Conservation (phyloP, 92 coral and sea anemone genomes). For the Umimayanthus kanabou region DNA sequence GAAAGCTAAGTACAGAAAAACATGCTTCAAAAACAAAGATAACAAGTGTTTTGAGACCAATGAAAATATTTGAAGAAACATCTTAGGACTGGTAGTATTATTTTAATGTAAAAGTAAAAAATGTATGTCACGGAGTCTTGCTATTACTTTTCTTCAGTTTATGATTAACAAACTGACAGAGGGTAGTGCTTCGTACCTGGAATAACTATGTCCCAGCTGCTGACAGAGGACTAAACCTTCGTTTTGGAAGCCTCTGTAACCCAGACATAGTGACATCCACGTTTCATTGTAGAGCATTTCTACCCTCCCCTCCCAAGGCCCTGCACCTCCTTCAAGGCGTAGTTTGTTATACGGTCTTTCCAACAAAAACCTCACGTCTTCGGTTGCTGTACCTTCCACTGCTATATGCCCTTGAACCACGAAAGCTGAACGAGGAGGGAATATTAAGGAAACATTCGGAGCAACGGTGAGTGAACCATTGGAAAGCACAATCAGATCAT, state of each 20-base stretch:
- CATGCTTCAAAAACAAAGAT: no score
- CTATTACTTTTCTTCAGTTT: neutral
- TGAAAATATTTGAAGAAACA: no score
- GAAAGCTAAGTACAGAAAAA: no score
- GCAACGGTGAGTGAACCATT: conserved; percentile 62
- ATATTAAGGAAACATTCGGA: conserved; percentile 53
- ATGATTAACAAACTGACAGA: neutral
- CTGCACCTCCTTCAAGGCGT: conserved; percentile 56
- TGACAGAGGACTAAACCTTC: conserved; percentile 58
- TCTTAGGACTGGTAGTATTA: no score
- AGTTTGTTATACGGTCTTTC: conserved; percentile 10
- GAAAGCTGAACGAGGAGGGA: conserved; percentile 60
- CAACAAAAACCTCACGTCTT: conserved; percentile 43
- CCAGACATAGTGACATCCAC: conserved; percentile 57
- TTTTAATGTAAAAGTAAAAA: no score
- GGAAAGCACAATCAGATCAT: conserved; percentile 61
- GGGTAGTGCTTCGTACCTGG: neutral
- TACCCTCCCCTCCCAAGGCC: conserved; percentile 66
- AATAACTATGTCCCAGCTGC: conserved; percentile 45
- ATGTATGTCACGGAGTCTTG: neutral
- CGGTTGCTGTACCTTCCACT: conserved; percentile 42
- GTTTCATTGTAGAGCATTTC: conserved; percentile 52
- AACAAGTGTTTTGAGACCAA: no score
- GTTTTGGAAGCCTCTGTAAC: conserved; percentile 12
- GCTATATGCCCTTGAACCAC: conserved; percentile 62